phyloP scores from a whole-genome alignment of 35 echinoderm and acorn worm genomes.

The Anneissia japonica region DNA sequence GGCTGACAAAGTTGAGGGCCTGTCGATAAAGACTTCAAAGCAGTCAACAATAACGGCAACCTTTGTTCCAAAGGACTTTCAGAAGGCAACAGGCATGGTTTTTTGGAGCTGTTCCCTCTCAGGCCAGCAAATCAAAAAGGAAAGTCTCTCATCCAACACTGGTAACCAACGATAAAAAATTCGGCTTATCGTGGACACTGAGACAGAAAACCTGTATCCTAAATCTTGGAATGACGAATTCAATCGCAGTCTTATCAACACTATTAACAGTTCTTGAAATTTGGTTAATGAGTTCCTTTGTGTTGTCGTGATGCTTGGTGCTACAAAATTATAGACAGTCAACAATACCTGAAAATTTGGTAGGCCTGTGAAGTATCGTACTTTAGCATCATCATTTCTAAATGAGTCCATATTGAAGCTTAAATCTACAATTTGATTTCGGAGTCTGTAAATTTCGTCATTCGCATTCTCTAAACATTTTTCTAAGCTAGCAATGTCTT shows the following conservation, averaged over 20 bases:
- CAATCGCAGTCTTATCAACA: constrained; percentile 19
- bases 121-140: constrained; percentile 28
- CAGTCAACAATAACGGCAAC: constrained; percentile 60
- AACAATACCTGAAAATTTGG: too few relatives aligned
- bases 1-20: constrained; percentile 36
- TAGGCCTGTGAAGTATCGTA: too few relatives aligned
- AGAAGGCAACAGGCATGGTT: constrained; percentile 45
- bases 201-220: constrained; percentile 11
- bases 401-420: too few relatives aligned
- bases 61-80: constrained; percentile 23
- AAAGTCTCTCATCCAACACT: background rate
- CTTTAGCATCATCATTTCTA: too few relatives aligned
- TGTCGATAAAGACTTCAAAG: constrained; percentile 49
- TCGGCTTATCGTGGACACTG: background rate
- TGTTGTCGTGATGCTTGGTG: too few relatives aligned
- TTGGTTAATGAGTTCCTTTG: too few relatives aligned
- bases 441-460: too few relatives aligned
- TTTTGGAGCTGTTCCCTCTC: constrained; percentile 22
- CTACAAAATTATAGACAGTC: too few relatives aligned
- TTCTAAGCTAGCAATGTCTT: too few relatives aligned
- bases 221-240: background rate
- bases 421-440: too few relatives aligned
- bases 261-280: background rate
- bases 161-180: constrained; percentile 1
- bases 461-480: too few relatives aligned